These are phyloP conservation scores for Scelioninae gen. 1 DNA, from an alignment of 2,888 invertebrate species.

Conservation along the genomic window DNA sequence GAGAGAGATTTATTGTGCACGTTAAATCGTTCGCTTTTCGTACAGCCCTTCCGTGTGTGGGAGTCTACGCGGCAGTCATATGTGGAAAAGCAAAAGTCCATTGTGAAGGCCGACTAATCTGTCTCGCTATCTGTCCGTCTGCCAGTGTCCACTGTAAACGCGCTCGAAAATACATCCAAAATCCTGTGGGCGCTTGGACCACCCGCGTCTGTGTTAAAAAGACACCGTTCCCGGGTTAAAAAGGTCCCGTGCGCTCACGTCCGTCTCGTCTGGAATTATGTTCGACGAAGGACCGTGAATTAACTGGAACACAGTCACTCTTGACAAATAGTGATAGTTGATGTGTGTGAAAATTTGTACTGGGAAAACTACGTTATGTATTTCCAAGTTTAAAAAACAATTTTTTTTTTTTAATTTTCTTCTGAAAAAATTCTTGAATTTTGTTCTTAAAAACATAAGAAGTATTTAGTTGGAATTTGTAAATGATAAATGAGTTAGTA, in stretches of 20 bases:
- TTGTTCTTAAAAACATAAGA: too few species aligned
- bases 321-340: conserved; percentile 42
- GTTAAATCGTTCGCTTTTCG: conserved; percentile 60
- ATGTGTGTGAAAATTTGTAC: conserved; percentile 30
- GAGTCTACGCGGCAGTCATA: conserved; percentile 39
- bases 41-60: conserved; percentile 47
- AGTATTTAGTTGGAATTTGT: too few species aligned
- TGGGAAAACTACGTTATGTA: conserved; percentile 3
- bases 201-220: conserved; percentile 53
- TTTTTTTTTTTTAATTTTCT: neutral
- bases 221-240: conserved; percentile 37
- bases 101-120: conserved; percentile 63
- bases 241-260: conserved; percentile 17
- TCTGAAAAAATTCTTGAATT: too few species aligned
- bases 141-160: conserved; percentile 47
- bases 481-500: too few species aligned
- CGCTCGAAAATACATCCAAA: conserved; percentile 52
- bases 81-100: conserved; percentile 61
- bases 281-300: conserved; percentile 6
- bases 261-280: conserved; percentile 12
- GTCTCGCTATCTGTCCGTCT: conserved; percentile 55
- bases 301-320: conserved; percentile 10
- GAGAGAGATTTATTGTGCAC: conserved; percentile 57
- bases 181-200: conserved; percentile 52
- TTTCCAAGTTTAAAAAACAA: too few species aligned